These are phyloP conservation scores for Eumerus sabulonum DNA, from an alignment of 2,888 invertebrate species.

Conservation along the genomic window DNA sequence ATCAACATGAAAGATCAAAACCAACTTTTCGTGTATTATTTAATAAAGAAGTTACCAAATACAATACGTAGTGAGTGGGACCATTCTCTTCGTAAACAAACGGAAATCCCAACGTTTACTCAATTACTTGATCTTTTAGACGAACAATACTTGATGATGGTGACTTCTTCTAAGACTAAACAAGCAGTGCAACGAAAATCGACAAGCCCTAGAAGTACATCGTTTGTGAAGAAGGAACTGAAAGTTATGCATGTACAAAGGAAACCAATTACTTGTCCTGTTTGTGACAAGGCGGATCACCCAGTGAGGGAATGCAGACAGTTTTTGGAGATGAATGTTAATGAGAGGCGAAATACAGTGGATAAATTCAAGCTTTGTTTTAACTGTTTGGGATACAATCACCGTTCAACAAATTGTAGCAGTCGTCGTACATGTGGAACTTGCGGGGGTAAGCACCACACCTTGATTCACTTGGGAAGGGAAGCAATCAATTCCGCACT, in stretches of 20 bases:
- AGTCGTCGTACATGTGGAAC: conserved; percentile 20
- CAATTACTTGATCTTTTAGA: conserved; percentile 3
- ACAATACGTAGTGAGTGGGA: conserved; percentile 12
- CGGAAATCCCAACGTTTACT: neutral
- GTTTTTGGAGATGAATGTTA: conserved; percentile 2
- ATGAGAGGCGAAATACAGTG: neutral
- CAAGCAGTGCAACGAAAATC: neutral
- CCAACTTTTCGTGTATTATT: neutral
- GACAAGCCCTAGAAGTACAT: neutral
- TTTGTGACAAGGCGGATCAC: conserved; percentile 5
- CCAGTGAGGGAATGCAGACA: conserved; percentile 9
- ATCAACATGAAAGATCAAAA: neutral
- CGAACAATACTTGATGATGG: conserved; percentile 24
- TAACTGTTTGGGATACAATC: conserved; percentile 36
- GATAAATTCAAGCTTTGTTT: conserved; percentile 27
- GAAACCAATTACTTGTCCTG: neutral
- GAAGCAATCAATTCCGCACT: neutral
- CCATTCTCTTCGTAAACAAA: conserved; percentile 12
- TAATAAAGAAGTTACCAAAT: conserved; percentile 8
- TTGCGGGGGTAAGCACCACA: conserved; percentile 32
- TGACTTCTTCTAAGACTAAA: neutral
- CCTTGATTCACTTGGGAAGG: conserved; percentile 14
- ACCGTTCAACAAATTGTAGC: conserved; percentile 17
- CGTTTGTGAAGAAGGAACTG: neutral
- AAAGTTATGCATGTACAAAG: conserved; percentile 5